Percentiles rank a stretch among this genome's conserved stretches.
Evolutionary conservation across 2,113 vertebrate species (phyloP).

Genomic region (Pitta sordida): DNA sequence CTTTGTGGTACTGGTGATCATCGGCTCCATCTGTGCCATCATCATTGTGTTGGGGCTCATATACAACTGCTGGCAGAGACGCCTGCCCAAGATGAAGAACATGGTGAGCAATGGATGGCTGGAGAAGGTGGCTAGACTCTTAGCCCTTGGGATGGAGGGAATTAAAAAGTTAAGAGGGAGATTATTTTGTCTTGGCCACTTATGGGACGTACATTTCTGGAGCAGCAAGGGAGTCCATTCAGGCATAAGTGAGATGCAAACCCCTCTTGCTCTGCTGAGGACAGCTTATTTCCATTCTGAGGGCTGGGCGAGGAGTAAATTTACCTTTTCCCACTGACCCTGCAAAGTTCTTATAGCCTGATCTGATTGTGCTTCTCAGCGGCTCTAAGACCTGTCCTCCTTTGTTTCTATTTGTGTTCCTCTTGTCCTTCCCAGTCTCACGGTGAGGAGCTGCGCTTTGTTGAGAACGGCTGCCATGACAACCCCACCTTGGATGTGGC

Average conservation of each 20-base stretch:
- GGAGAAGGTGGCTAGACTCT: neutral
- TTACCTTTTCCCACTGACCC: neutral
- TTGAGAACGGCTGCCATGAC: constrained; percentile 97
- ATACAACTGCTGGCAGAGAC: constrained; percentile 96
- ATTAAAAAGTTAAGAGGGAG: neutral
- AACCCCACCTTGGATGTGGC: constrained; percentile 97
- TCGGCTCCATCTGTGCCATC: constrained; percentile 90
- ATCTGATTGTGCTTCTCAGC: neutral
- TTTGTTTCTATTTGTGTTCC: neutral
- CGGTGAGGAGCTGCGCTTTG: constrained; percentile 91
- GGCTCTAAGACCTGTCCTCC: neutral
- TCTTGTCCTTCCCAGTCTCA: constrained; percentile 69
- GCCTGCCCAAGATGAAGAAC: constrained; percentile 88
- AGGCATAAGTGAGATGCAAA: neutral
- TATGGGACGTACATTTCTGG: neutral
- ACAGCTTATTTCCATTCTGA: neutral
- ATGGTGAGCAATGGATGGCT: constrained; percentile 71
- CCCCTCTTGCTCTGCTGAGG: neutral
- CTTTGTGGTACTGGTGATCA: constrained; percentile 93
- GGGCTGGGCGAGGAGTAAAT: neutral
- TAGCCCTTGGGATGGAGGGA: neutral
- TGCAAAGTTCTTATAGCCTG: neutral
- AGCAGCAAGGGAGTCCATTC: neutral
- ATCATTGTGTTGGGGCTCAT: constrained; percentile 91
- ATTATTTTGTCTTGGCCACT: neutral